phyloP scores from a whole-genome alignment of 2,113 vertebrate species.

The Piaya cayana region DNA sequence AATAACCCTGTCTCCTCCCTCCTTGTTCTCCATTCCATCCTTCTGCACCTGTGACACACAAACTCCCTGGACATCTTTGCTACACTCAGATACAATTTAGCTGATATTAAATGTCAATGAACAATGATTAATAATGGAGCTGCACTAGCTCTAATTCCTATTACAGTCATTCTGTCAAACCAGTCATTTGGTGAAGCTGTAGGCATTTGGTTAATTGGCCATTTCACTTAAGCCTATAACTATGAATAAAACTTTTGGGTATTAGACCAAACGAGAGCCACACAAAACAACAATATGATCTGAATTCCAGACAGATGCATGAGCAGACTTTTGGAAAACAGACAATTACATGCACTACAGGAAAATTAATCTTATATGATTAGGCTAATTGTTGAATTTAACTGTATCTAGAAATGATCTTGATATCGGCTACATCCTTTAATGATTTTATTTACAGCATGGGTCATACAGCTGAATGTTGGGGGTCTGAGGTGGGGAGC shows the following conservation, averaged over 20 bases:
- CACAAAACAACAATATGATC: neutral
- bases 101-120: conserved; percentile 28
- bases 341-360: neutral
- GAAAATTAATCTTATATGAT: neutral
- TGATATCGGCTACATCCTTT: neutral
- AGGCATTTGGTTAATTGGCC: neutral
- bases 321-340: conserved; percentile 13
- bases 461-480: neutral
- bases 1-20: neutral
- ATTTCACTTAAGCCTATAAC: conserved; percentile 11
- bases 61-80: neutral
- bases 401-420: neutral
- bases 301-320: conserved; percentile 20
- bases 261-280: neutral
- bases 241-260: neutral
- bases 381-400: neutral
- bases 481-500: neutral
- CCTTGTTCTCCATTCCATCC: neutral
- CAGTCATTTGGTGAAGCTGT: neutral
- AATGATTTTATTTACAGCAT: neutral
- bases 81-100: neutral
- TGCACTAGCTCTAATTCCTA: neutral
- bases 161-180: neutral
- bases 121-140: conserved; percentile 2
- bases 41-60: neutral